Evolutionary conservation across 2,797 vertebrate genomes (phyloP), one percentile per base, ranked within the genome.

Genomic region (Denticeps clupeoides): DNA sequence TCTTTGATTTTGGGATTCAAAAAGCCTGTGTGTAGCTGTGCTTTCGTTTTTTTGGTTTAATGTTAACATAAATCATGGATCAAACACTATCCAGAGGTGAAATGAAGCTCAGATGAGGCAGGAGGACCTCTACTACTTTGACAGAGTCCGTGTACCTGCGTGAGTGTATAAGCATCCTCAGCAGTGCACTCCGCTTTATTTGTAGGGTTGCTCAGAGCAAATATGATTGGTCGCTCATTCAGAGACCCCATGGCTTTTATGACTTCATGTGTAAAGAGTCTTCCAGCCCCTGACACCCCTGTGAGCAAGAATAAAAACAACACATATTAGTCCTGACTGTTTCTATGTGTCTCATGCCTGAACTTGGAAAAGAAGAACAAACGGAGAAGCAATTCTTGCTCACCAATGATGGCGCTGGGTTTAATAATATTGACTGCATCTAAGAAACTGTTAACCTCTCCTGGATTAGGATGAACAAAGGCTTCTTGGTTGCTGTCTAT

Each of bases 191-290:
- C 94, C 0, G 93, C 92, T 68, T 91, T 88, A 3, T 28, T 72
- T 0, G 94, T 98, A 1, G 94, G 94, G 71, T 97, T 98, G 60
- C 94, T 98, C 3, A 98, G 77, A 1, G 94, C 93, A 51, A 98
- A 97, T 50, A 98, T 89, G 21, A 98, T 81, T 19, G 94, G 94
- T 0, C 78, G 75, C 47, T 95, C 82, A 6, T 98, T 98, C 57
- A 92, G 77, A 1, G 67, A 31, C 5, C 80, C 90, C 91, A 98
- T 95, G 3, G 85, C 65, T 63, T 66, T 86, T 56, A 97, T 79
- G 51, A 97, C 87, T 0, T 87, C 84, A 13, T 83, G 75, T 28
- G 85, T 88, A 70, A 97, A 98, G 41, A 96, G 88, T 3, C 78
- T 77, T 1, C 93, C 93, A 0, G 94, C 93, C 55, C 94, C 93